Percentiles rank a stretch among this genome's conserved stretches.
These are phyloP conservation scores for Heteropelma amictum DNA, from an alignment of 2,888 invertebrate genomes.

Conservation along the genomic window DNA sequence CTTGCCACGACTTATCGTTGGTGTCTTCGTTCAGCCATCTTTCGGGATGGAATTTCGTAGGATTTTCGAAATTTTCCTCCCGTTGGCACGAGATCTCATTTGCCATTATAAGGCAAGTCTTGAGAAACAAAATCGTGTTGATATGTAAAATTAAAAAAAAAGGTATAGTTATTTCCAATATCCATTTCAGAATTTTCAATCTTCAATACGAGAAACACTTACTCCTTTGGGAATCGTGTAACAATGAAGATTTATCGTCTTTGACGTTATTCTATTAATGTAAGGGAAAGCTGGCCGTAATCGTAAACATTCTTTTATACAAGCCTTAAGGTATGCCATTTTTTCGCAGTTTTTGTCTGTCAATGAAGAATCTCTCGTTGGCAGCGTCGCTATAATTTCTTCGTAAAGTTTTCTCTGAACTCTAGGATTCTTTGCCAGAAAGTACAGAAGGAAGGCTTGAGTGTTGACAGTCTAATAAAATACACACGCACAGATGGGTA, in stretches of 20 bases:
- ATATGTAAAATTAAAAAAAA: background rate
- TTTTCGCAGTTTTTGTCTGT: conserved; percentile 67
- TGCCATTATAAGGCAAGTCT: conserved; percentile 83
- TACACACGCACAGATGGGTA: conserved; percentile 48
- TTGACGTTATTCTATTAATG: conserved; percentile 81
- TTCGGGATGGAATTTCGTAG: conserved; percentile 82
- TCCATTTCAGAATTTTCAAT: background rate
- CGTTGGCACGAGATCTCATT: conserved; percentile 82
- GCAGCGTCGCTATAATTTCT: conserved; percentile 79
- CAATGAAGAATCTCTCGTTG: conserved; percentile 71
- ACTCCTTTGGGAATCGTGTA: conserved; percentile 79
- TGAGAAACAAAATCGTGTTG: background rate
- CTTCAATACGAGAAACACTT: conserved; percentile 50
- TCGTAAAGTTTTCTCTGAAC: conserved; percentile 82
- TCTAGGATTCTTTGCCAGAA: conserved; percentile 83
- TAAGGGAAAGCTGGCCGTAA: conserved; percentile 84
- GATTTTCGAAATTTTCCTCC: conserved; percentile 84
- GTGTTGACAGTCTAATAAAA: conserved; percentile 82
- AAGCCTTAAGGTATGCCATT: conserved; percentile 82
- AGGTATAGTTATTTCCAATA: conserved; percentile 7
- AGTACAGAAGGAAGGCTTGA: conserved; percentile 83
- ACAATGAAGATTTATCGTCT: conserved; percentile 81
- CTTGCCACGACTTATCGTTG: conserved; percentile 75
- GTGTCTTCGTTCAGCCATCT: conserved; percentile 80
- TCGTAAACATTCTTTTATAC: conserved; percentile 83